Conservation (phyloP, 2,888 invertebrate species). For the Rapana venosa region DNA sequence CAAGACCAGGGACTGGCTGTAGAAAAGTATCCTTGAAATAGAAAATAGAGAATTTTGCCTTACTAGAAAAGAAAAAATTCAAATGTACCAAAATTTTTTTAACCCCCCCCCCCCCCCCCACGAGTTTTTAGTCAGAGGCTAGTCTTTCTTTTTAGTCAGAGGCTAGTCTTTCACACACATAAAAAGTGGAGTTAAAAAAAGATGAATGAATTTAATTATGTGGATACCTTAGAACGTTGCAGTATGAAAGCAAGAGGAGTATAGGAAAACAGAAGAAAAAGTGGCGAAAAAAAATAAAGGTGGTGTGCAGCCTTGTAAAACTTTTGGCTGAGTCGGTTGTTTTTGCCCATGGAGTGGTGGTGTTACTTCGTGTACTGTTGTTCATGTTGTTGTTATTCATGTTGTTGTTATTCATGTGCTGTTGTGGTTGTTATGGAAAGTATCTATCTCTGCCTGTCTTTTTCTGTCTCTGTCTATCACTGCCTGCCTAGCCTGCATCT, state of each 20-base stretch:
- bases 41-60: neutral
- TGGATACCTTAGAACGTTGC: too few species aligned
- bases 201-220: too few species aligned
- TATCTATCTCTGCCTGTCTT: neutral
- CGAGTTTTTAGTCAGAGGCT: neutral
- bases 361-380: neutral
- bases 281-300: too few species aligned
- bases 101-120: neutral
- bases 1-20: too few species aligned
- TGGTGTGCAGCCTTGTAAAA: too few species aligned
- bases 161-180: too few species aligned
- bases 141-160: neutral
- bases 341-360: neutral
- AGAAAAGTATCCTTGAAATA: too few species aligned
- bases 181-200: too few species aligned
- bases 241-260: too few species aligned
- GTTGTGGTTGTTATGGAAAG: neutral
- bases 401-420: too few species aligned
- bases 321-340: too few species aligned
- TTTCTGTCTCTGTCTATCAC: neutral
- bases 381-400: neutral
- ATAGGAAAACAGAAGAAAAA: too few species aligned
- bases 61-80: neutral
- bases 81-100: neutral
- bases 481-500: neutral